Conservation (phyloP, 2,113 vertebrate species). For the Uropsilus gracilis region DNA sequence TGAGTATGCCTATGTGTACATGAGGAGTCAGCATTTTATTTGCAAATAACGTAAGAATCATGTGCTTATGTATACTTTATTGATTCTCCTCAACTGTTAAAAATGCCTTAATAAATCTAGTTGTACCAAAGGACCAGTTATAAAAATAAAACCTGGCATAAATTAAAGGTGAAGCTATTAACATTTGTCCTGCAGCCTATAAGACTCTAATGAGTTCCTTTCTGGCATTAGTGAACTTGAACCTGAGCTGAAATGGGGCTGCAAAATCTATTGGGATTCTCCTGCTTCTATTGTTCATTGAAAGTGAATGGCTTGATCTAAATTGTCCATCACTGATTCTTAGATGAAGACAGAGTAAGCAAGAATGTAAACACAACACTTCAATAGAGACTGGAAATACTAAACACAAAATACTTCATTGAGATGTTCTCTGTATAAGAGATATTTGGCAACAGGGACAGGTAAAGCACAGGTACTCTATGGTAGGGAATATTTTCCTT, state of each 20-base stretch:
- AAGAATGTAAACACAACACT: neutral
- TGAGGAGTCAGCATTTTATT: constrained; percentile 3
- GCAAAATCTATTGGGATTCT: constrained; percentile 12
- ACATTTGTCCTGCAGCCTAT: constrained; percentile 55
- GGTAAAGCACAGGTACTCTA: neutral
- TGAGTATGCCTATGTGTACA: neutral
- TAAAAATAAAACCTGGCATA: constrained; percentile 76
- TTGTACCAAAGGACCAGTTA: constrained; percentile 47
- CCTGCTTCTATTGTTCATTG: constrained; percentile 23
- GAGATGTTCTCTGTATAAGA: neutral
- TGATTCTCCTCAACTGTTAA: constrained; percentile 54
- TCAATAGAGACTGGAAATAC: neutral
- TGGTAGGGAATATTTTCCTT: neutral
- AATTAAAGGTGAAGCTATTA: constrained; percentile 75
- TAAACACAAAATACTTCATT: neutral
- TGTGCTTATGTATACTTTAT: neutral
- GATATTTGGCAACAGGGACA: neutral
- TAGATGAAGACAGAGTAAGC: constrained; percentile 4
- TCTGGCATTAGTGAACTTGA: constrained; percentile 47
- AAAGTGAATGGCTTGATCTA: constrained; percentile 40
- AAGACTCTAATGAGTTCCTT: constrained; percentile 60
- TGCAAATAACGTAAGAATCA: constrained; percentile 40
- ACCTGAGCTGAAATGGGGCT: constrained; percentile 60
- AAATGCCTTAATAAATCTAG: constrained; percentile 67
- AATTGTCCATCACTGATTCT: constrained; percentile 9